These are phyloP conservation scores for Macrocentrus cingulum DNA, from an alignment of 1,140 invertebrate species.

Conservation along the genomic window DNA sequence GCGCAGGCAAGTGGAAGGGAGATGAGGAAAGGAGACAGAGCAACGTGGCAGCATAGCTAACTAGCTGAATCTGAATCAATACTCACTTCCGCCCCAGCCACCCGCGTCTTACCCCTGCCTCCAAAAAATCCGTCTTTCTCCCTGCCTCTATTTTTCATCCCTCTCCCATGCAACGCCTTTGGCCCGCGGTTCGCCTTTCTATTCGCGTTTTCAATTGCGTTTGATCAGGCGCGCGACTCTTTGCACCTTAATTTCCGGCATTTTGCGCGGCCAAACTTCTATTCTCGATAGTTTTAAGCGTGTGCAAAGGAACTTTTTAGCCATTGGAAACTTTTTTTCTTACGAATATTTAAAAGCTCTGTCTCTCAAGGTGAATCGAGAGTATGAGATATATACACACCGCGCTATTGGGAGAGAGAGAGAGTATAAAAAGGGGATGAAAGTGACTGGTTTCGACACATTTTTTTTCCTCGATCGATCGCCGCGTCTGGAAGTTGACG, in stretches of 20 bases:
- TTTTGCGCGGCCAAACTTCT: background rate
- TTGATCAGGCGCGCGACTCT: conserved; percentile 34
- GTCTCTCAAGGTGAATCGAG: background rate
- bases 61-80: conserved; percentile 56
- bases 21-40: conserved; percentile 26
- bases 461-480: conserved; percentile 22
- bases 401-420: background rate
- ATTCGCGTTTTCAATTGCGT: conserved; percentile 22
- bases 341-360: background rate
- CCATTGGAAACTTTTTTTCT: background rate
- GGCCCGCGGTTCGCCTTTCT: too few relatives aligned
- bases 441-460: conserved; percentile 28
- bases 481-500: conserved; percentile 15
- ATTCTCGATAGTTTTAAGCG: conserved; percentile 7
- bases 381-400: too few relatives aligned
- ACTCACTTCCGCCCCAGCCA: conserved; percentile 44
- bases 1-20: conserved; percentile 26
- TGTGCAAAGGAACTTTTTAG: background rate
- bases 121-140: background rate
- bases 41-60: conserved; percentile 48
- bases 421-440: conserved; percentile 23
- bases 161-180: background rate
- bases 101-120: conserved; percentile 10
- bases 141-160: background rate
- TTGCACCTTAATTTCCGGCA: conserved; percentile 25